Conservation (phyloP, 2,113 vertebrate species). For the Hymenochirus boettgeri region DNA sequence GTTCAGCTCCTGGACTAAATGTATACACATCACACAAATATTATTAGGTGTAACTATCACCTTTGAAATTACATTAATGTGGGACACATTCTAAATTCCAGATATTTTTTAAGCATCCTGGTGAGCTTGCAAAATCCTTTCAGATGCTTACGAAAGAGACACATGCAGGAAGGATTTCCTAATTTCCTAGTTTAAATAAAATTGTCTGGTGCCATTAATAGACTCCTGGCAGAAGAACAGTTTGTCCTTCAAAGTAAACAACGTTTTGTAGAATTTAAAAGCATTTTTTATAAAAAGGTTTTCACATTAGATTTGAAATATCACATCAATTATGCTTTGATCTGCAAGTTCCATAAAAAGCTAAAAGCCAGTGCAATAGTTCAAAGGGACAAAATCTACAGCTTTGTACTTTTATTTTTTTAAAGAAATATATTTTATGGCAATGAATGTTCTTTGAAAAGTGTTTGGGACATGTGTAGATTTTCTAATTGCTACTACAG, state of each 20-base stretch:
- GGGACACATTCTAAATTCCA: too few species aligned
- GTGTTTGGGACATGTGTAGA: too few species aligned
- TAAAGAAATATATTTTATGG: too few species aligned
- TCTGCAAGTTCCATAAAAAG: neutral
- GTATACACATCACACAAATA: too few species aligned
- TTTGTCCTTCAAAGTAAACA: conserved; percentile 11
- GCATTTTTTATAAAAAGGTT: conserved; percentile 4
- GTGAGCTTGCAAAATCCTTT: neutral
- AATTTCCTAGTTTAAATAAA: conserved; percentile 10
- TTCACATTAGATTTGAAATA: conserved; percentile 16
- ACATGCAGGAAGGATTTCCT: conserved; percentile 1
- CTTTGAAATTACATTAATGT: neutral
- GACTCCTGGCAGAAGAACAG: conserved; percentile 9
- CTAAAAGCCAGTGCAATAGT: too few species aligned
- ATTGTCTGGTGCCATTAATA: neutral
- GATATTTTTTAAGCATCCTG: neutral
- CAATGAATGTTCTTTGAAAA: too few species aligned
- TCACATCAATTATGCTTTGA: conserved; percentile 6
- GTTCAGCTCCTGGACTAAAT: too few species aligned
- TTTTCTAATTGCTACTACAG: too few species aligned
- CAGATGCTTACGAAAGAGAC: neutral
- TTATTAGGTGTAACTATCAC: too few species aligned
- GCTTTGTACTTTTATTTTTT: too few species aligned
- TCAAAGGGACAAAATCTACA: too few species aligned
- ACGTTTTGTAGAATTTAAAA: conserved; percentile 9